Evolutionary conservation across 2,888 invertebrate species (phyloP), one percentile per base, ranked within the genome.

Genomic region (Protophormia terraenovae): DNA sequence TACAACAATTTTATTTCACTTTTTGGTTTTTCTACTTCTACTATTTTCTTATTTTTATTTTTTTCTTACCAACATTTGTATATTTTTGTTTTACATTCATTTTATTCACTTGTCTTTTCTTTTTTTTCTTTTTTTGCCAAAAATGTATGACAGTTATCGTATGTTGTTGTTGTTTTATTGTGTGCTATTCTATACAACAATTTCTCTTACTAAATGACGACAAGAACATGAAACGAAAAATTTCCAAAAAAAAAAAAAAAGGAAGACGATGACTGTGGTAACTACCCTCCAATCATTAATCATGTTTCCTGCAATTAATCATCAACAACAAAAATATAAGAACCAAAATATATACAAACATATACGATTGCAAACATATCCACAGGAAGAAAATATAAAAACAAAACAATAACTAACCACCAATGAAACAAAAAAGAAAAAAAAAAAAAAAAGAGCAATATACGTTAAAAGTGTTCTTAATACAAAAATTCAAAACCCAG

Each of bases 291-390:
- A 88, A 89, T 89, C 90, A 90, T 90, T 90, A 90, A 90, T 90
- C 91, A 90, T 89, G 89, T 89, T 89, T 89, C 86, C 89, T 89
- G 89, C 89, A 90, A 90, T 90, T 90, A 91, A 91, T 90, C 91
- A 90, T 91, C 89, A 88, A 62, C 69, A 73, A n/a, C n/a, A n/a
- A n/a, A n/a, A 88, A 89, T 86, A 87, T 87, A 82, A 53, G 32
- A 19, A 24, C 32, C n/a, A 53, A 22, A 69, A 76, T n/a, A n/a
- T n/a, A n/a, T n/a, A n/a, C n/a, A n/a, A n/a, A n/a, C n/a, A 67
- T 55, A 66, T 66, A 64, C 66, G 32, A 75, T 41, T 72, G 55
- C 66, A 75, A 38, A 64, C 72, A 72, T 58, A 67, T 67, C n/a
- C n/a, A 73, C 72, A 66, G 58, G 72, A 67, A 75, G 45, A 55